Evolutionary conservation across 2,797 vertebrate species (phyloP).

Genomic region (Lacerta bilineata): DNA sequence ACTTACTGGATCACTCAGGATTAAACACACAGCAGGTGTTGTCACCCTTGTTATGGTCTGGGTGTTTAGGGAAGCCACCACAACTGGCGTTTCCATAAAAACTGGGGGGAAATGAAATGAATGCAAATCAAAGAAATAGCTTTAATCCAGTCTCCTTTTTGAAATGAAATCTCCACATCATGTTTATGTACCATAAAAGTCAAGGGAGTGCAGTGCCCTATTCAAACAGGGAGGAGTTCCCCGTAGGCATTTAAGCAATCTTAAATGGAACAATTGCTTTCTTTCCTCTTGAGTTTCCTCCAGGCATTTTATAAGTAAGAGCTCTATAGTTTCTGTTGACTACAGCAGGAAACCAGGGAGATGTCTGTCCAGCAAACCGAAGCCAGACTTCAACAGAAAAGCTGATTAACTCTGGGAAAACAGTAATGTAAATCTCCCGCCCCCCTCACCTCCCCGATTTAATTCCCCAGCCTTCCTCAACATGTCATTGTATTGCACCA

Average conservation of each 20-base stretch:
- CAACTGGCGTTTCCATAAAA: constrained; percentile 62
- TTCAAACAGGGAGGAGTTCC: constrained; percentile 49
- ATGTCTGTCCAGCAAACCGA: constrained; percentile 63
- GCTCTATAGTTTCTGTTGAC: constrained; percentile 63
- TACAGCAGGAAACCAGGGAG: constrained; percentile 62
- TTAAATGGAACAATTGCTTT: constrained; percentile 65
- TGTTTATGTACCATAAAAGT: constrained; percentile 62
- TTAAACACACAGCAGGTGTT: background rate
- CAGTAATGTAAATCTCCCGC: constrained; percentile 60
- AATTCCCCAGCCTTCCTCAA: constrained; percentile 57
- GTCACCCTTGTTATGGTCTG: background rate
- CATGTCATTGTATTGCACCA: constrained; percentile 32
- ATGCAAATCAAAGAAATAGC: constrained; percentile 67
- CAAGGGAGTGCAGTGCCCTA: constrained; percentile 60
- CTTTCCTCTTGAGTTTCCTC: constrained; percentile 67
- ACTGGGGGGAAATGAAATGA: constrained; percentile 71
- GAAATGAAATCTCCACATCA: constrained; percentile 63
- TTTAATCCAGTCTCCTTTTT: constrained; percentile 70
- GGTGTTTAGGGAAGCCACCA: background rate
- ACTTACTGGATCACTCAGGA: constrained; percentile 63
- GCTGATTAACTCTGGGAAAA: constrained; percentile 63
- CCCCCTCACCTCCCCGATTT: background rate
- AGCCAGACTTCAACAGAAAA: constrained; percentile 72
- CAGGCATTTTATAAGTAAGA: constrained; percentile 60
- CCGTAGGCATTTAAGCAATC: constrained; percentile 59